Percentiles rank a stretch among this genome's conserved stretches.
Evolutionary conservation across 2,113 vertebrate genomes (phyloP).

Genomic region (Prinia subflava): DNA sequence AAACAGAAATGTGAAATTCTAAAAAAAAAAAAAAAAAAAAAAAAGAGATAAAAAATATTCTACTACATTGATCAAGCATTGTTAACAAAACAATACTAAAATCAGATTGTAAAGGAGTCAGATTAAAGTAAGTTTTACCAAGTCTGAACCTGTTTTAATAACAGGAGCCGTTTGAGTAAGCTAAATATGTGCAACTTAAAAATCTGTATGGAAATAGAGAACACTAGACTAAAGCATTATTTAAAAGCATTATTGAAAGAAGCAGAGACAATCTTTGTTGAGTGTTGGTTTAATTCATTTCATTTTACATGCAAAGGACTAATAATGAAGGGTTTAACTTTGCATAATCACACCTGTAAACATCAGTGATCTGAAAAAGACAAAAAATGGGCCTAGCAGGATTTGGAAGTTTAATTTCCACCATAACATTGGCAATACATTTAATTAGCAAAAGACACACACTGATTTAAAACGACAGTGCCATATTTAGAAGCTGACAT

Average conservation of each 20-base stretch:
- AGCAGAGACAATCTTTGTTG: background rate
- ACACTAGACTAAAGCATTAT: background rate
- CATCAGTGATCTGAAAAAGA: background rate
- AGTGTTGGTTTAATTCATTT: background rate
- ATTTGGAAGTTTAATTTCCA: background rate
- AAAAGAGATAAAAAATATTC: background rate
- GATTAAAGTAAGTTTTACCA: background rate
- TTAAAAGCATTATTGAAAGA: background rate
- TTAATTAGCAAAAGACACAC: background rate
- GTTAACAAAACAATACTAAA: background rate
- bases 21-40: background rate
- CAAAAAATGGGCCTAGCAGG: background rate
- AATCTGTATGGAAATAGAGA: background rate
- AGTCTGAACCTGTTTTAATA: background rate
- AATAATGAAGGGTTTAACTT: background rate
- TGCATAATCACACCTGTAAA: background rate
- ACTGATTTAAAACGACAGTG: background rate
- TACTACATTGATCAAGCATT: background rate
- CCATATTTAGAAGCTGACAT: background rate
- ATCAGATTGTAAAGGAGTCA: background rate
- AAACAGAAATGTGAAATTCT: background rate
- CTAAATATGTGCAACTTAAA: background rate
- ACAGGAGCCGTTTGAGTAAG: background rate
- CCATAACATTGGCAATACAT: background rate
- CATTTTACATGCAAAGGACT: background rate